Evolutionary conservation across 2,888 invertebrate species (phyloP), one percentile per base, ranked within the genome.

Genomic region (Macropis europaea): DNA sequence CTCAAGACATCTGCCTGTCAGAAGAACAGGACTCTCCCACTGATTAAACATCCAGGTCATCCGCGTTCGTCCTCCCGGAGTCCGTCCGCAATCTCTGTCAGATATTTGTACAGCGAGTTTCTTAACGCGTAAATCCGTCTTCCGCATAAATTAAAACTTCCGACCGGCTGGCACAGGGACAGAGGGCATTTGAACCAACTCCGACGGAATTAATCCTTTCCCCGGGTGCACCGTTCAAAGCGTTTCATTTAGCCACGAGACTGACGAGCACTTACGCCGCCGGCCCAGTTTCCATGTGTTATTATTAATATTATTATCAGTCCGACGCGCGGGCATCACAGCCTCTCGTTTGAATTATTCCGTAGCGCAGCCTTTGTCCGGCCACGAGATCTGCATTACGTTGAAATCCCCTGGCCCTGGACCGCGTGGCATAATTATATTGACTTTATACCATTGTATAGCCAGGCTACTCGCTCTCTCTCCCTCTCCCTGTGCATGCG

Each of bases 361-460:
- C 73, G 30, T 26, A 34, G 19, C 34, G 40, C 47, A 26, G 56
- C 64, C 71, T 71, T 71, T 71, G 71, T 72, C 45, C 48, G 42
- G 15, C 13, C 30, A 52, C 57, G 42, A 66, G 57, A 67, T 57
- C 57, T 54, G 42, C 54, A 59, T 67, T 48, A 57, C 59, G 56
- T 42, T 24, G 54, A 19, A 53, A 50, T 45, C 50, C 60, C 36
- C 42, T 28, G 47, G n/a, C n/a, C n/a, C 22, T 36, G 15, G n/a
- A 13, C 40, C 26, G 26, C 3, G 13, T 36, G 60, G 60, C 68
- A 66, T 74, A 75, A 75, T 75, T 75, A 74, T 75, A 74, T 75
- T 74, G 75, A 74, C 75, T 75, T 74, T 69, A 53, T 57, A 62
- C 71, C 56, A 72, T 72, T 72, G 71, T 71, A 50, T 38, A 5